Percentiles rank a stretch among this genome's conserved stretches.
Evolutionary conservation across 2,888 invertebrate species (phyloP).

Genomic region (Chymomyza amoena): DNA sequence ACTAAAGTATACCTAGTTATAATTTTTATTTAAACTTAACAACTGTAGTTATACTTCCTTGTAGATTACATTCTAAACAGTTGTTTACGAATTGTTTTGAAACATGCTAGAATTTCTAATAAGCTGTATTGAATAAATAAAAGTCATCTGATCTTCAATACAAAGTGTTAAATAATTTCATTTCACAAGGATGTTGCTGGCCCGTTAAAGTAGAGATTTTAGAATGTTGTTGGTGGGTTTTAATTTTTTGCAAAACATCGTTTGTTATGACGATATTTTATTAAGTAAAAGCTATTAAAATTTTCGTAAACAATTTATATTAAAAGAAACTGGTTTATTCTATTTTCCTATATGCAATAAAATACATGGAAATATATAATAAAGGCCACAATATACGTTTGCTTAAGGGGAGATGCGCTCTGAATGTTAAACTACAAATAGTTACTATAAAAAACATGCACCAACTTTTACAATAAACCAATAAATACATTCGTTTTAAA

Average conservation of each 20-base stretch:
- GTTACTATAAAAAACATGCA: background rate
- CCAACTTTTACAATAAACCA: background rate
- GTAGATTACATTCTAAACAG: constrained; percentile 3
- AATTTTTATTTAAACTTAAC: constrained; percentile 39
- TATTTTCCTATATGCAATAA: background rate
- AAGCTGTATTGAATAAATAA: constrained; percentile 23
- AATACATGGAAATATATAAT: background rate
- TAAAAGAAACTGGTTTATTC: background rate
- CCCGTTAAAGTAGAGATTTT: too few species aligned
- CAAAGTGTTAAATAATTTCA: too few species aligned
- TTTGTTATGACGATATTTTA: background rate
- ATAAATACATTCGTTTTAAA: background rate
- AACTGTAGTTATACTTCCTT: constrained; percentile 32
- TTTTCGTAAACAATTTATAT: background rate
- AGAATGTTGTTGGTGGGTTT: too few species aligned
- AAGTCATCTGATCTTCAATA: background rate
- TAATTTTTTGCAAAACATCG: too few species aligned
- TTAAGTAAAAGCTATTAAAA: background rate
- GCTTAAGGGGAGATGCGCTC: background rate
- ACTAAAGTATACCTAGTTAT: constrained; percentile 27
- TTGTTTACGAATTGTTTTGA: background rate
- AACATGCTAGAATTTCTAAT: constrained; percentile 12
- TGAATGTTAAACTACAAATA: background rate
- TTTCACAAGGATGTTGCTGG: too few species aligned
- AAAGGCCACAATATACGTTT: background rate